Base-by-base conservation (phyloP, 2,888 invertebrate genomes). In the Lepidonotus clava region DNA sequence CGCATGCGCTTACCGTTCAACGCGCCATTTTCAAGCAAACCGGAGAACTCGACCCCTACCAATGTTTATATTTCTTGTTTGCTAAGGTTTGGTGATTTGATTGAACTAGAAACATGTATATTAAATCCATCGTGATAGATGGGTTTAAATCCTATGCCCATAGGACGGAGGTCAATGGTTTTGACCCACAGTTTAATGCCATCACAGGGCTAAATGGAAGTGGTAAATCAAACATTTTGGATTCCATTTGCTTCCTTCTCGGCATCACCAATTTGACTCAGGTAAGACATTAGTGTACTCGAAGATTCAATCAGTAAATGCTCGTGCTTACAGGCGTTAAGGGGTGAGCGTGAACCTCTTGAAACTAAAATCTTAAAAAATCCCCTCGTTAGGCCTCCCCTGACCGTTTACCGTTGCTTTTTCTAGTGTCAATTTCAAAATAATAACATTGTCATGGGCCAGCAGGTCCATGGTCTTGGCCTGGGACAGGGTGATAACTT, bases 71-170 rank as follows among this genome's bases (percentile, higher is more conserved):
- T 46, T 80, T 24, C 32, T 51, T 41, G 46, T 46, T 80, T 46
- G 0, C 2, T 80, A 34, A 24, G 8, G 14, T n/a, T 46, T 80
- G 46, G 41, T 41, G 14, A 28, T 5, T 24, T n/a, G 18, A 40
- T 6, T 1, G 0, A 80, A 11, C 46, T 11, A 46, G 24, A 46
- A 85, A 76, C 21, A 90, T 90, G 90, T 90, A 89, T 67, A 90
- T 90, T 32, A 90, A 90, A 76, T 89, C 90, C 6, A 87, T 90
- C 24, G 88, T 90, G 5, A 85, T 90, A 0, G 90, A 90, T 93
- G 99, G 99, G 76, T 99, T 99, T 93, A 99, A 99, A 95, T 99
- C 99, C 0, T 99, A 99, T 92, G 98, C 98, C 0, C 96, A 97
- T 90, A 95, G 98, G 90, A 98, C 98, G 0, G 98, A 98, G 95